Conservation (phyloP, 2,113 vertebrate species). For the Myanophis thanlyinensis region DNA sequence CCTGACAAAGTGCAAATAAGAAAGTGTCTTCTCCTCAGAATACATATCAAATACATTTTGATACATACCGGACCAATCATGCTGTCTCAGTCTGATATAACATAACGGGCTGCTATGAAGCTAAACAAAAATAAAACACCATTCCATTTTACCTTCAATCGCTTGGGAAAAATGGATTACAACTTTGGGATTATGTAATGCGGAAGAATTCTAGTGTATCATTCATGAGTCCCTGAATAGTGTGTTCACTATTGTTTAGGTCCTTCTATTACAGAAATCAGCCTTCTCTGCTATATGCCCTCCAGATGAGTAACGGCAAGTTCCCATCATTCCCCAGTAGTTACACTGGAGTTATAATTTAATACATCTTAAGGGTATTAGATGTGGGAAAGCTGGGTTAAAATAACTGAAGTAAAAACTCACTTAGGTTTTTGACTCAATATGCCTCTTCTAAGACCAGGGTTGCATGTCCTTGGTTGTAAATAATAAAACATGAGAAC, state of each 20-base stretch:
- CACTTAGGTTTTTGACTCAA: neutral
- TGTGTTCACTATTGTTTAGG: neutral
- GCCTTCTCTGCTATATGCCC: neutral
- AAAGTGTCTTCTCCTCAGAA: neutral
- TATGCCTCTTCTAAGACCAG: neutral
- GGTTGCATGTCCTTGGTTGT: neutral
- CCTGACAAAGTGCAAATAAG: neutral
- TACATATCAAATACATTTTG: no score
- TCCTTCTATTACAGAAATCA: neutral
- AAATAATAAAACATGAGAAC: neutral
- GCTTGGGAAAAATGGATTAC: neutral
- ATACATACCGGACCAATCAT: neutral
- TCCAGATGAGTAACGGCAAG: neutral
- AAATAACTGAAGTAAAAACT: neutral
- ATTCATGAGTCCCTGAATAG: neutral
- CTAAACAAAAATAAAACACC: neutral
- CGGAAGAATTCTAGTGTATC: neutral
- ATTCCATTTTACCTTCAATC: neutral
- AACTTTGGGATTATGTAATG: neutral
- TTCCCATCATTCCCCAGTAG: neutral
- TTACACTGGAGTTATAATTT: neutral
- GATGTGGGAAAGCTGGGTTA: neutral
- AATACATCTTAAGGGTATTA: neutral
- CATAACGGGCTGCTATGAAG: neutral
- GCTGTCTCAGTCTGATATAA: neutral